Base-by-base conservation (phyloP, 2,888 invertebrate genomes). In the Melipona bicolor region DNA sequence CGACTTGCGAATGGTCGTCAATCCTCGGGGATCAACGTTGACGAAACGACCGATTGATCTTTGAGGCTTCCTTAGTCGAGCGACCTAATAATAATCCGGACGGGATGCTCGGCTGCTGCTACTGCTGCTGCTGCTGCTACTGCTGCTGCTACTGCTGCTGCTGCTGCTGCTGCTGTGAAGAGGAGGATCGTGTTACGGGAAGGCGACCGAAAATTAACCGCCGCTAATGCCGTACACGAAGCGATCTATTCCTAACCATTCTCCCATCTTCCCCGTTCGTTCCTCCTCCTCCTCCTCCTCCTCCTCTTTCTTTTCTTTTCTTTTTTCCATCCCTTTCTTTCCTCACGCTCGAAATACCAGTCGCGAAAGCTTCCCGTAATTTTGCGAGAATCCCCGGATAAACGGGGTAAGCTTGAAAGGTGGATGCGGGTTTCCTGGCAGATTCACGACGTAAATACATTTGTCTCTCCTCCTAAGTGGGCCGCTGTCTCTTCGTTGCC, bases 401-500 rank as follows among this genome's bases (percentile, higher is more conserved):
- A 89, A 90, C 88, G 89, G 87, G 87, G 87, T 84, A 84, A 88
- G 90, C 88, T 88, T 85, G 89, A 89, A 90, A 87, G 87, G 88
- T 88, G 85, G 84, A 85, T 88, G 91, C 87, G 91, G 89, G 90
- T 85, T 79, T 89, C 87, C 88, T 87, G 89, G 87, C 86, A 87
- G 90, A 91, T 90, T 88, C 86, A 87, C 88, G 91, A 88, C 89
- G 90, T 90, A 92, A 92, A 91, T 92, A 91, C 89, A 92, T 92
- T 92, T 91, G 91, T 92, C 92, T 92, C 91, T 83, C 84, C 86
- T 87, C 84, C 90, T 92, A 91, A 92, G 92, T 92, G 92, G 92
- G 84, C 84, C 56, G 88, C 91, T 92, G 92, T 91, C 92, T 92
- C 92, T 92, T 92, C 90, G 92, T 90, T 88, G 89, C 91, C 91